Evolutionary conservation across 2,888 invertebrate species (phyloP), one percentile per base, ranked within the genome.

Genomic region (Acholoe squamosa): DNA sequence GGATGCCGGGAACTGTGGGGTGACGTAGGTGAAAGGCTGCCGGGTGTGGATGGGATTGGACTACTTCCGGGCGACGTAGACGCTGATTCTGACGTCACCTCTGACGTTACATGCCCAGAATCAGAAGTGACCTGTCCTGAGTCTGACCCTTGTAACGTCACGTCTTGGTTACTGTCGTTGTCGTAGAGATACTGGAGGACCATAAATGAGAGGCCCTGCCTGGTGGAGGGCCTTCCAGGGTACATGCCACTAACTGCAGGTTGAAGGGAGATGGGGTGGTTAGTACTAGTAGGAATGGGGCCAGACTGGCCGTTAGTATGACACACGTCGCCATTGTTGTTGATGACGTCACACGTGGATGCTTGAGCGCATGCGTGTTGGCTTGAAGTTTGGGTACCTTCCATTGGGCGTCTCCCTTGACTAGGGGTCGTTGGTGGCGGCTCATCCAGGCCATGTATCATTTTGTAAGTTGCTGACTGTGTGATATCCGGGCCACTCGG

Each of bases 371-470:
- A 89, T 89, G 67, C 51, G 31, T 89, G 52, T 34, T 0, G 84
- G 28, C 31, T n/a, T 12, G 14, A 0, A 7, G 33, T 89, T 56
- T 14, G 5, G 14, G 54, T 91, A 91, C 84, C 54, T 61, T 89
- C 76, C 43, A 67, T 12, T 3, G 52, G n/a, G 0, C 19, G 67
- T 5, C 43, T 16, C n/a, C 67, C 31, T 33, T 89, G 89, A 22
- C 1, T 71, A 12, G 28, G 86, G 33, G 90, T 84, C 12, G 28
- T 61, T 19, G 92, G 89, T 52, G 90, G 84, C 92, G 93, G 92
- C 92, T 94, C 93, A 54, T 95, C 95, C 19, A 94, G 93, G 56
- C 93, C 94, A 43, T 95, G 94, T 67, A 95, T 94, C 93, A 95
- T 94, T 92, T 93, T 94, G 92, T 94, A 95, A 86, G 93, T 94